Evolutionary conservation across 2,888 invertebrate genomes (phyloP).

Genomic region (Cataglyphis altisquamis): DNA sequence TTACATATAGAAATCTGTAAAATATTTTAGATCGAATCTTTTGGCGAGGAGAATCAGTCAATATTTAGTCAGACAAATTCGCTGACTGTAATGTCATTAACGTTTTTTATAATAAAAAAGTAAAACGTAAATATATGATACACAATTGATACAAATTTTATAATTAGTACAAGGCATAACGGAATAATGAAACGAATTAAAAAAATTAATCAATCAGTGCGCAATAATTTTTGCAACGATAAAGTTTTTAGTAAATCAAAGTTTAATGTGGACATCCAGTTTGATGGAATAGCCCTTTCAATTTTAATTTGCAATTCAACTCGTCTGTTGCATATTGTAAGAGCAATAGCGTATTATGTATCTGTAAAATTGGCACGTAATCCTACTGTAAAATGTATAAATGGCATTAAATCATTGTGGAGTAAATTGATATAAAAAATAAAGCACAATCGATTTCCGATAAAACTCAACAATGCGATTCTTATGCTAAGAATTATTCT

Average conservation of each 20-base stretch:
- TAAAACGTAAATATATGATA: not conserved
- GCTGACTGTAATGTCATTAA: not conserved
- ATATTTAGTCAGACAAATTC: not conserved
- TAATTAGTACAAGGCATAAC: slow-evolving; percentile 4
- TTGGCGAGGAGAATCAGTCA: not conserved
- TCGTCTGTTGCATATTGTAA: slow-evolving; percentile 38
- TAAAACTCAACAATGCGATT: slow-evolving; percentile 25
- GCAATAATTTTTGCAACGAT: slow-evolving; percentile 26
- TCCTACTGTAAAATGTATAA: slow-evolving; percentile 28
- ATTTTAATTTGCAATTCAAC: slow-evolving; percentile 53
- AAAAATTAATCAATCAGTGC: slow-evolving; percentile 42
- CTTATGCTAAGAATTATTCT: slow-evolving; percentile 17
- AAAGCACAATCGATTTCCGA: slow-evolving; percentile 20
- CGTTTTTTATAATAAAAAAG: slow-evolving; percentile 14
- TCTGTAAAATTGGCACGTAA: slow-evolving; percentile 31
- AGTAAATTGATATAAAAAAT: slow-evolving; percentile 42
- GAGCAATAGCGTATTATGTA: not conserved
- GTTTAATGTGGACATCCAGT: slow-evolving; percentile 49
- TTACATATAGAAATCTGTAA: not conserved
- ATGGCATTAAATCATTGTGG: slow-evolving; percentile 29
- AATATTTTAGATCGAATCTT: not conserved
- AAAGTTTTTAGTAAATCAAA: slow-evolving; percentile 48
- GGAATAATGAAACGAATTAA: slow-evolving; percentile 8
- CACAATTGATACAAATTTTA: not conserved
- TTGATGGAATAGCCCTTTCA: slow-evolving; percentile 46